Base-by-base conservation (phyloP, 2,113 vertebrate genomes). In the Dasyurus viverrinus region DNA sequence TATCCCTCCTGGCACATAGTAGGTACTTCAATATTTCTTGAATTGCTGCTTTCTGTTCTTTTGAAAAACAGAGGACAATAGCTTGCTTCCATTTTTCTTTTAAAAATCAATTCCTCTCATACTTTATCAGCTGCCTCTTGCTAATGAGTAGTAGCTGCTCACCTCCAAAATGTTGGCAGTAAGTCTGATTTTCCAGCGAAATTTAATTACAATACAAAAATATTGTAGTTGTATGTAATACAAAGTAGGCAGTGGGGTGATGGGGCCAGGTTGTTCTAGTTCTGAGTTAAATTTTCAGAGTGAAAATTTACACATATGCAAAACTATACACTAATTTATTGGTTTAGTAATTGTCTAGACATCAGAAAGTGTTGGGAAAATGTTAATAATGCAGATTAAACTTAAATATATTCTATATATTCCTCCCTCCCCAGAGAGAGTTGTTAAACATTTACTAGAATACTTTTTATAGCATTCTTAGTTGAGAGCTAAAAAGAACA, bases 401-500 rank as follows among this genome's bases (percentile, higher is more conserved):
- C 90, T 90, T 57, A 48, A 95, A 55, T 22, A 30, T 90, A 22
- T 92, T 89, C 14, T 42, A 22, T 36, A 6, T 55, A 90, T 24
- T 48, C 90, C 50, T 93, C 52, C 54, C 22, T 93, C 95, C 14
- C 92, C 84, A 46, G 90, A 52, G 16, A 84, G 54, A 54, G 5
- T 90, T 90, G 89, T n/a, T 53, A 91, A 92, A 46, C 46, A 95
- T 60, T 30, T 0, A 36, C 53, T 92, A 50, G 92, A 68, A 91
- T 26, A 42, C n/a, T 8, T 6, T 19, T 76, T n/a, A 90, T 53
- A 90, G 0, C 52, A 48, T 1, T 92, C 54, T 90, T 57, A 92
- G 10, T 55, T 95, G 90, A 52, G 90, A 54, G 36, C 6, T 42
- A 57, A n/a, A 84, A 94, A 52, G 50, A 95, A 60, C 7, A 0